A percentile compares a stretch with the other conserved stretches of the same genome.
Conservation (phyloP, 2,113 vertebrate genomes). For the Ailuropoda melanoleuca region DNA sequence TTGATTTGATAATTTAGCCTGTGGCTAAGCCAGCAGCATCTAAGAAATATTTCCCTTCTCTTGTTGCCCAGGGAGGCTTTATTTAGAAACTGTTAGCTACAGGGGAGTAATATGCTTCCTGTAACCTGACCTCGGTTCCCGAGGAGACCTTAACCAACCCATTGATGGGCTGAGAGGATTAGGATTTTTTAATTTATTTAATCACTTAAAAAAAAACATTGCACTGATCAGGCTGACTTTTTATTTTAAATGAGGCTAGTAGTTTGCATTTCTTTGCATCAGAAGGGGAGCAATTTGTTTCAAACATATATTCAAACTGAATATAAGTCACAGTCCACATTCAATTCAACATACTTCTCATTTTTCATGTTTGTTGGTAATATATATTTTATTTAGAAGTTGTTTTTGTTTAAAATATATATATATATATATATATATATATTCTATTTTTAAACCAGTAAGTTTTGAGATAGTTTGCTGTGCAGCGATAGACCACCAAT, state of each 20-base stretch:
- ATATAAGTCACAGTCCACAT: background rate
- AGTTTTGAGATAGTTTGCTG: background rate
- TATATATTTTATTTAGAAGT: conserved; percentile 52
- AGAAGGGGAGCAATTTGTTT: background rate
- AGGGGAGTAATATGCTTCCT: background rate
- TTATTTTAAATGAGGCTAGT: background rate
- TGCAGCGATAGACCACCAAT: background rate
- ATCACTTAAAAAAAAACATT: background rate
- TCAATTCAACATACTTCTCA: background rate
- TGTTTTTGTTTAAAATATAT: conserved; percentile 53
- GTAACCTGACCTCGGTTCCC: background rate
- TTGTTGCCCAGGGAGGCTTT: background rate
- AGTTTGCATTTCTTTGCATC: conserved; percentile 22
- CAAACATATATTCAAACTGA: background rate
- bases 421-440: background rate
- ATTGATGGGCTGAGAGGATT: background rate
- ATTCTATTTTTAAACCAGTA: background rate
- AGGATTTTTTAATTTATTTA: background rate
- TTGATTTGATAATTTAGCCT: background rate
- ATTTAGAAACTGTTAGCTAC: background rate
- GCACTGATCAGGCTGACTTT: background rate
- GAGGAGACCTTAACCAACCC: background rate
- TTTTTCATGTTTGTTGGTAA: background rate
- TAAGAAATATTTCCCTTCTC: background rate
- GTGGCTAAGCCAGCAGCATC: background rate